Percentiles rank a stretch among this genome's conserved stretches.
phyloP scores from a whole-genome alignment of 2,113 vertebrate species.

The Corvus cornix region DNA sequence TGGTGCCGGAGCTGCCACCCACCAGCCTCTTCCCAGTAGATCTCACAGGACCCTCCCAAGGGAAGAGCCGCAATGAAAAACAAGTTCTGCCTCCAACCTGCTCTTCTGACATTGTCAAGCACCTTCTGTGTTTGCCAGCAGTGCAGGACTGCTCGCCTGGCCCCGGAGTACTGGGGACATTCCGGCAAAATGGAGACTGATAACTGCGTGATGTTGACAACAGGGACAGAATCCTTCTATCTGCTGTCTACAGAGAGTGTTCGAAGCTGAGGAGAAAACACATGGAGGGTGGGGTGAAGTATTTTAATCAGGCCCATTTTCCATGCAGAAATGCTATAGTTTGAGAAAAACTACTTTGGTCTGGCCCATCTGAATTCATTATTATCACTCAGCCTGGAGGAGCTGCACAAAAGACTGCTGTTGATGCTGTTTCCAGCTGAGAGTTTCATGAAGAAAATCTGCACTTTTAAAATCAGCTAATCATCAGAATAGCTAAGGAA shows the following conservation, averaged over 20 bases:
- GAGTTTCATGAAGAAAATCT: neutral
- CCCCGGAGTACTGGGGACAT: rapidly evolving
- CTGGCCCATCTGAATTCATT: neutral
- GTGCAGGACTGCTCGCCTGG: neutral
- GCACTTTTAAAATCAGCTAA: neutral
- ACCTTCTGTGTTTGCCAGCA: neutral
- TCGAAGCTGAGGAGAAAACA: neutral
- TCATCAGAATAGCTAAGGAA: neutral
- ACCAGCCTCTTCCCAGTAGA: neutral
- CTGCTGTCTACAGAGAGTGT: neutral
- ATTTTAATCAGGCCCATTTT: neutral
- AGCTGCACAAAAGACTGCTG: neutral
- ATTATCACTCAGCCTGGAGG: neutral
- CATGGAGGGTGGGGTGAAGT: neutral
- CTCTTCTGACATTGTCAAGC: neutral
- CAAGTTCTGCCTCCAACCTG: neutral
- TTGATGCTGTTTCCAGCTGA: neutral
- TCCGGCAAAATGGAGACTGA: neutral
- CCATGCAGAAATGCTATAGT: neutral
- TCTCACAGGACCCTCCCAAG: neutral
- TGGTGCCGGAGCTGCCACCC: neutral
- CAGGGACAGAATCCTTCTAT: neutral
- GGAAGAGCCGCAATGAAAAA: neutral
- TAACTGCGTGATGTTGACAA: neutral
- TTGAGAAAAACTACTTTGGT: neutral